phyloP scores from a whole-genome alignment of 2,797 vertebrate genomes.

The Melopsittacus undulatus region DNA sequence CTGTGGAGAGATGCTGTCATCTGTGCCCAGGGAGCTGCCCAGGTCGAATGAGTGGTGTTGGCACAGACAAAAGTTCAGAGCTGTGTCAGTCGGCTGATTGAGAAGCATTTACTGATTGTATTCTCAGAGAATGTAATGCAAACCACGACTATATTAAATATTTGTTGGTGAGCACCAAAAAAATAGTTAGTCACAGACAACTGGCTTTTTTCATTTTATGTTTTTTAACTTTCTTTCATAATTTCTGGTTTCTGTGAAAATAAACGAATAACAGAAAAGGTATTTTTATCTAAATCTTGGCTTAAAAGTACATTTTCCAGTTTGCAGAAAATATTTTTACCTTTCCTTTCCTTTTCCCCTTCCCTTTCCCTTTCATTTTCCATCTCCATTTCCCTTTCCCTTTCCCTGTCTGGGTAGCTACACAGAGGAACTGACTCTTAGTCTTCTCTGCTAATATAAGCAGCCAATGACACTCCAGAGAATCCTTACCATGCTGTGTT shows the following conservation, averaged over 20 bases:
- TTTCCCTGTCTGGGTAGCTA: background rate
- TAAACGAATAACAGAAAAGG: background rate
- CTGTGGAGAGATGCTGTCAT: background rate
- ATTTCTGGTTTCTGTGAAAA: background rate
- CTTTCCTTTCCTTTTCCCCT: fast-evolving
- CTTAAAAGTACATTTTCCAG: background rate
- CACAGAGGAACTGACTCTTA: background rate
- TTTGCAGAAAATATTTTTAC: background rate
- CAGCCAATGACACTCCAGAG: background rate
- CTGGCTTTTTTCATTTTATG: background rate
- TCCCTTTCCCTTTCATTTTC: fast-evolving
- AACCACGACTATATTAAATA: background rate
- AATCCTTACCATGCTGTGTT: background rate
- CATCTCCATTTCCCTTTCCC: fast-evolving
- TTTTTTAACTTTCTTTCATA: background rate
- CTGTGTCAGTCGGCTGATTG: background rate
- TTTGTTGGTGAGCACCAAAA: background rate
- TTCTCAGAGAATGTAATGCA: background rate
- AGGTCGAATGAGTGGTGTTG: background rate
- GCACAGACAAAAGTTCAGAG: background rate
- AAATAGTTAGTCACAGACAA: background rate
- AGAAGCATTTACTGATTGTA: fast-evolving
- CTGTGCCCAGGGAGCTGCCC: background rate
- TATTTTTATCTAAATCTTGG: background rate
- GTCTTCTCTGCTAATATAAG: background rate